Conservation (phyloP, 2,797 vertebrate species). For the Argya squamiceps region DNA sequence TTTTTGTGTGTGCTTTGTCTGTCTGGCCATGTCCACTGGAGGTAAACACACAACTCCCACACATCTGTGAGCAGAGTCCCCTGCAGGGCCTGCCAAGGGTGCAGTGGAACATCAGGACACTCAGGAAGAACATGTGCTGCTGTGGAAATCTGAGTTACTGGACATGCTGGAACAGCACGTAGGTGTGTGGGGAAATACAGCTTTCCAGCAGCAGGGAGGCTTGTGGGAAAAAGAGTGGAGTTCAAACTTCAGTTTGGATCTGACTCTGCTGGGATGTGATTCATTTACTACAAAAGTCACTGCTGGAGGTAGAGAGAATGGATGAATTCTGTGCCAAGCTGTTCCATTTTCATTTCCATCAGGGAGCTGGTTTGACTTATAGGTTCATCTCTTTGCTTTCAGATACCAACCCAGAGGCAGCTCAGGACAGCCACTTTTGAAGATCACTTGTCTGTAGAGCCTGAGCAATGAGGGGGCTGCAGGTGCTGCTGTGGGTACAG, state of each 20-base stretch:
- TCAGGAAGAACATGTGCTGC: background rate
- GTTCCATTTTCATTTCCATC: background rate
- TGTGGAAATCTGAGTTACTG: background rate
- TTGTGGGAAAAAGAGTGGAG: background rate
- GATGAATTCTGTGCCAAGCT: background rate
- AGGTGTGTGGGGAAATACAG: background rate
- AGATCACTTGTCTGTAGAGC: background rate
- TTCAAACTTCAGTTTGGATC: background rate
- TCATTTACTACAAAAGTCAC: background rate
- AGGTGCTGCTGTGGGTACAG: background rate
- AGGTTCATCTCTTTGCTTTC: background rate
- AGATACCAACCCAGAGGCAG: background rate
- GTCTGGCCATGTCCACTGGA: background rate
- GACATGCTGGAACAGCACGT: background rate
- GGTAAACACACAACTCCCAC: background rate
- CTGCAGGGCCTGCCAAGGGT: background rate
- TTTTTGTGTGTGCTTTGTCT: background rate
- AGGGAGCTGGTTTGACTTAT: background rate
- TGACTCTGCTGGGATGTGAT: background rate
- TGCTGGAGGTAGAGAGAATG: background rate
- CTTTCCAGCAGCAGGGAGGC: background rate
- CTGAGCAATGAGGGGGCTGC: background rate
- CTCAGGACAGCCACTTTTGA: background rate
- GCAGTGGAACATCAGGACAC: background rate
- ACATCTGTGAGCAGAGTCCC: background rate